These are phyloP conservation scores for Agelas oroides DNA, from an alignment of 37 sponge, comb jelly and placozoan species.

Conservation along the genomic window DNA sequence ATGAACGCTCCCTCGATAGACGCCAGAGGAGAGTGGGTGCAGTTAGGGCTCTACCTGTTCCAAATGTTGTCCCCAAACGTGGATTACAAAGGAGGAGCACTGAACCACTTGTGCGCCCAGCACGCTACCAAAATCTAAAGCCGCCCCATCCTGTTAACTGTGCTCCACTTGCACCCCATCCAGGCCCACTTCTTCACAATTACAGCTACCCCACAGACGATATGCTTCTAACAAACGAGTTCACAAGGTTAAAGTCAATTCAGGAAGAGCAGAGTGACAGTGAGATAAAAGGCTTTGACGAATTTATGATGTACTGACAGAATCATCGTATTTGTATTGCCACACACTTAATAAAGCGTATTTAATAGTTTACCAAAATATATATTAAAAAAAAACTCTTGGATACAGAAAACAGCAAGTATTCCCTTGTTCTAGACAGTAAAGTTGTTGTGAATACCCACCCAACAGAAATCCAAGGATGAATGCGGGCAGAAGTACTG, in stretches of 20 bases:
- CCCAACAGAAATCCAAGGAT: too few species aligned
- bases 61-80: background rate
- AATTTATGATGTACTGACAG: constrained; percentile 65
- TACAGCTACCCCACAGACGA: background rate
- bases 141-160: background rate
- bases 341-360: too few species aligned
- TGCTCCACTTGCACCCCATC: background rate
- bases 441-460: too few species aligned
- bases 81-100: background rate
- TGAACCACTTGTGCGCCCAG: background rate
- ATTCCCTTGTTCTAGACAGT: too few species aligned
- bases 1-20: constrained; percentile 13
- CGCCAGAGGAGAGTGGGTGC: constrained; percentile 6
- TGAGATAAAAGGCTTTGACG: constrained; percentile 69
- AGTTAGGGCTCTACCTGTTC: background rate
- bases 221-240: too few species aligned
- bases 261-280: background rate
- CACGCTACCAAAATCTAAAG: background rate
- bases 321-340: background rate
- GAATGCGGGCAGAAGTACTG: too few species aligned
- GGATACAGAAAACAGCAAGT: too few species aligned
- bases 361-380: background rate
- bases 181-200: background rate
- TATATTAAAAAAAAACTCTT: too few species aligned
- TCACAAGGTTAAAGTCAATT: too few species aligned